Evolutionary conservation across 2,113 vertebrate species (phyloP), one percentile per base, ranked within the genome.

Genomic region (Gnathochromis pfefferi): DNA sequence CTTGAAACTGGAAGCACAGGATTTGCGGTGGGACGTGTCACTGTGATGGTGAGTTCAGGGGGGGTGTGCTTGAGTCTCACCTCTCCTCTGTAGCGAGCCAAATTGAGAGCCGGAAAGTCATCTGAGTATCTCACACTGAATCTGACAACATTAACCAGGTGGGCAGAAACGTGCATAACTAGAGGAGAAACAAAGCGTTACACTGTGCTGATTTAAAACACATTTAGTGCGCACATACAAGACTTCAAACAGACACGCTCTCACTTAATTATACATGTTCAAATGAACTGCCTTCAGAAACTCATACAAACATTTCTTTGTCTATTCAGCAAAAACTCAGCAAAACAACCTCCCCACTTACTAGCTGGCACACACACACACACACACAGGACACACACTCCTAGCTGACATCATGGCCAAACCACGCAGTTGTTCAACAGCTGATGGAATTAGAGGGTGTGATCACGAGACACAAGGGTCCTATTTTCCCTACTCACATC

Each of bases 131-230:
- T 96, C 63, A 93, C 93, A 33, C 98, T 99, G 96, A 99, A 99
- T 92, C 97, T 98, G 87, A 97, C 91, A 3, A 96, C 95, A 2
- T 99, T 99, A 68, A 97, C 95, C 93, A 99, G 93, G 87, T 99
- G 99, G 89, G 99, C 98, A 65, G 97, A 97, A 89, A 99, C 98
- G 13, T 99, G 99, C n/a, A 99, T 90, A 26, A 97, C 99, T 99
- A 65, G 5, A 88, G 84, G 33, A 88, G 13, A 7, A 49, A 89
- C 57, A 87, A 3, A 91, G 86, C 47, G 8, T 73, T 26, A 79
- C 33, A 19, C 28, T 63, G 31, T 17, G 55, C 17, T 85, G 73
- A 89, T 49, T 40, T 16, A 35, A 78, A 87, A 82, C 58, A 81
- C 31, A 47, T 80, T 23, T 63, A 21, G 26, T 31, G 42, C 38